phyloP scores from a whole-genome alignment of 2,797 vertebrate genomes.

The Monodelphis domestica region DNA sequence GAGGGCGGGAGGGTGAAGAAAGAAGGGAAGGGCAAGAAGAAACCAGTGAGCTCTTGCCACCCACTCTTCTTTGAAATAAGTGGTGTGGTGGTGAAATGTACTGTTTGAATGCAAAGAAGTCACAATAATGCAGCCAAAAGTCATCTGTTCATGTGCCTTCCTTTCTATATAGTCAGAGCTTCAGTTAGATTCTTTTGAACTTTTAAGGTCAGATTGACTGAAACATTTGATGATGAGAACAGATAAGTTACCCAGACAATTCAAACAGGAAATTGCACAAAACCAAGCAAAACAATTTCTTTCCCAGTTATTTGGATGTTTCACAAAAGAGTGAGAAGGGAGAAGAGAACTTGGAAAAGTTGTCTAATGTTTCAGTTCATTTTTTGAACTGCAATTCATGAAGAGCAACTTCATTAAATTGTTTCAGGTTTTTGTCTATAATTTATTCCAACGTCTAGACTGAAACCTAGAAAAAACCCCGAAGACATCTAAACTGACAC shows the following conservation, averaged over 20 bases:
- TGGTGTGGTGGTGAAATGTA: not conserved
- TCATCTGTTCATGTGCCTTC: not conserved
- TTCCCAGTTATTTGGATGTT: not conserved
- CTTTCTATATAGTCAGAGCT: not conserved
- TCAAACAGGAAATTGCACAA: not conserved
- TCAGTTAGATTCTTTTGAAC: not conserved
- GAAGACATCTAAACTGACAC: not conserved
- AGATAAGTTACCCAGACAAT: not conserved
- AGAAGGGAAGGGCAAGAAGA: not conserved
- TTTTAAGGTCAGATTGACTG: slow-evolving; percentile 2
- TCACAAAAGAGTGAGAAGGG: not conserved
- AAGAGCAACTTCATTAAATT: not conserved
- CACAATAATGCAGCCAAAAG: not conserved
- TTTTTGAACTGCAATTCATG: not conserved
- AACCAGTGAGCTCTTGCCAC: not conserved
- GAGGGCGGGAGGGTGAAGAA: not conserved
- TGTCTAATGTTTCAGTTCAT: slow-evolving; percentile 4
- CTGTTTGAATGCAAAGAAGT: slow-evolving; percentile 25
- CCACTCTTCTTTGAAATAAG: slow-evolving; percentile 4
- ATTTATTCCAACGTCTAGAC: not conserved
- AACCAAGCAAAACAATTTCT: not conserved
- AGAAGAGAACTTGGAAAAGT: not conserved
- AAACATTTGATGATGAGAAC: slow-evolving; percentile 19
- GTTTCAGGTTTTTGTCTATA: not conserved
- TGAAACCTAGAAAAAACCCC: not conserved